Evolutionary conservation across 2,888 invertebrate species (phyloP).

Genomic region (Diarsia brunnea): DNA sequence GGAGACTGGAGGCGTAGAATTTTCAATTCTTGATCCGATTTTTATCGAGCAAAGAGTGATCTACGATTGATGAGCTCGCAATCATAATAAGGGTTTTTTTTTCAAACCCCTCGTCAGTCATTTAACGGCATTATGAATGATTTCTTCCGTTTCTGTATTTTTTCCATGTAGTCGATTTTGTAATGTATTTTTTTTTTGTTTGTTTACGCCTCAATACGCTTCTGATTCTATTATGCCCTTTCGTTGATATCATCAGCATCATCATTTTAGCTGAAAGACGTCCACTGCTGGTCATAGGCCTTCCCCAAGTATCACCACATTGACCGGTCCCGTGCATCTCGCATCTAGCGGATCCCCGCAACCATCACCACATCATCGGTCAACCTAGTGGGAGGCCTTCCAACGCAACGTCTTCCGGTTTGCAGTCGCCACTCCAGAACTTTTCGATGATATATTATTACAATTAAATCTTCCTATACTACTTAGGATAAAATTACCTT

Average conservation of each 20-base stretch:
- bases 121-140: conserved; percentile 4
- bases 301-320: too few relatives aligned
- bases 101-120: conserved; percentile 4
- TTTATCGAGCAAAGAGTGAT: conserved; percentile 33
- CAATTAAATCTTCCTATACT: neutral
- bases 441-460: neutral
- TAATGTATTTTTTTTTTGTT: neutral
- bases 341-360: too few relatives aligned
- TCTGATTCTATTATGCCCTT: too few relatives aligned
- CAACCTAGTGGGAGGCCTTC: too few relatives aligned
- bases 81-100: conserved; percentile 22
- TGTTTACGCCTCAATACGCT: neutral
- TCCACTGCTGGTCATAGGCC: too few relatives aligned
- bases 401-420: too few relatives aligned
- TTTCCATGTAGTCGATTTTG: neutral
- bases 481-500: neutral
- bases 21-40: conserved; percentile 52
- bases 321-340: too few relatives aligned
- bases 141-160: neutral
- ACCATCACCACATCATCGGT: too few relatives aligned
- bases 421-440: too few relatives aligned
- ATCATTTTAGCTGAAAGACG: too few relatives aligned
- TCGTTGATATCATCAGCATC: too few relatives aligned
- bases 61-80: conserved; percentile 20
- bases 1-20: conserved; percentile 44